Base-by-base conservation (phyloP, 2,888 invertebrate genomes). In the Coelopa pilipes region DNA sequence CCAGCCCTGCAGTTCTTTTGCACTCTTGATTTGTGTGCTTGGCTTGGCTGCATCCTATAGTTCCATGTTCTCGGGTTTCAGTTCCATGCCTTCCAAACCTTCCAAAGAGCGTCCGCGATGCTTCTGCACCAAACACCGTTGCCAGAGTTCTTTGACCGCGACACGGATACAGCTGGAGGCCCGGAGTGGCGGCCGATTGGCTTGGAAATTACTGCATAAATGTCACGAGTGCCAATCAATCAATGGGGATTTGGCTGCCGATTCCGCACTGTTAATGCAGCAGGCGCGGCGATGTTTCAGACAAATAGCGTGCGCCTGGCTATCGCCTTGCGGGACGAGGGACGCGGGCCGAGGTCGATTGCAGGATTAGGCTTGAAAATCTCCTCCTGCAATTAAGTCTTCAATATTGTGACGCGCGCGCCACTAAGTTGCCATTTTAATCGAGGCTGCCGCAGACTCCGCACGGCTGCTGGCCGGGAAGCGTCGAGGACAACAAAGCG, bases 331-430 rank as follows among this genome's bases (percentile, higher is more conserved):
- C 4, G 2, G 34, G 34, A n/a, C n/a, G n/a, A n/a, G n/a, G n/a
- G n/a, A n/a, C n/a, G n/a, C n/a, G n/a, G n/a, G n/a, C n/a, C n/a
- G n/a, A n/a, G n/a, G n/a, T n/a, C n/a, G n/a, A n/a, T n/a, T n/a
- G n/a, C n/a, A n/a, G n/a, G n/a, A n/a, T n/a, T n/a, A 34, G 4
- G 7, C 34, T 34, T 34, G 7, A 70, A 70, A 70, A 70, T 53
- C 62, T 49, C 71, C 55, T 63, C 65, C 71, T 65, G 71, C 71
- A 55, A 71, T 71, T 71, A 71, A 71, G 65, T 71, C 65, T 63
- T 71, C 71, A 71, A 71, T 71, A 71, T 71, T 71, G 71, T 71
- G 71, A 71, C 71, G 65, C 71, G 46, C 60, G 21, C 65, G 71
- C 71, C 71, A 71, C 71, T 71, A 71, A 63, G 46, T 71, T 62